phyloP scores from a whole-genome alignment of 2,888 invertebrate species.

The Gasteruption jaculator region DNA sequence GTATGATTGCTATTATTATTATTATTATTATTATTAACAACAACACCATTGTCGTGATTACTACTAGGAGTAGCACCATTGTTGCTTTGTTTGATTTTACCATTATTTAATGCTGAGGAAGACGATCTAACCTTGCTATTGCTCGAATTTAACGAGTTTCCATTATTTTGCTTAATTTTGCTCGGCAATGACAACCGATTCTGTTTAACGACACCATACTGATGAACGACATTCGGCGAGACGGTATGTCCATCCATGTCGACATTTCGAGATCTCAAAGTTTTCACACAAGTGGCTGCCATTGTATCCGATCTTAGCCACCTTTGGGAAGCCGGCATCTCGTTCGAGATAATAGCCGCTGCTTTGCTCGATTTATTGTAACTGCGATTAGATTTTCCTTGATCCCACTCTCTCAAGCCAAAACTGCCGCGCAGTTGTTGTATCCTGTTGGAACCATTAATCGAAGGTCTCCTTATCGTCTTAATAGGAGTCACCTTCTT shows the following conservation, averaged over 20 bases:
- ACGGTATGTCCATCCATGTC: constrained; percentile 46
- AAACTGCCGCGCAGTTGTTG: constrained; percentile 40
- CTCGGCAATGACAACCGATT: constrained; percentile 36
- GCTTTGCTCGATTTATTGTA: constrained; percentile 20
- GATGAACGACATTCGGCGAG: constrained; percentile 41
- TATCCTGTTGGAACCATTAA: constrained; percentile 38
- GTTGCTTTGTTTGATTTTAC: constrained; percentile 24
- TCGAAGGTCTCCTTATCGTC: constrained; percentile 41
- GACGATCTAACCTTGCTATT: constrained; percentile 27
- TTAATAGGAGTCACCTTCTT: constrained; percentile 46
- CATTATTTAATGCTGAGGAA: constrained; percentile 25
- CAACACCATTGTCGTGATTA: too few species aligned
- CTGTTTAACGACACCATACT: constrained; percentile 41
- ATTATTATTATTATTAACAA: too few species aligned
- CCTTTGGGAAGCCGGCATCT: constrained; percentile 37
- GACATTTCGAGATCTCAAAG: constrained; percentile 49
- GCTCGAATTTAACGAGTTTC: constrained; percentile 21
- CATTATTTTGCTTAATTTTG: constrained; percentile 33
- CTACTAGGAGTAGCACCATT: too few species aligned
- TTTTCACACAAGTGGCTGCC: constrained; percentile 49
- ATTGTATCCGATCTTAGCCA: constrained; percentile 50
- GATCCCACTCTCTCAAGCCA: constrained; percentile 40
- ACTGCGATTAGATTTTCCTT: constrained; percentile 32
- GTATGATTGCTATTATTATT: too few species aligned
- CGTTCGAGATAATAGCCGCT: too few species aligned